Base-by-base conservation (phyloP, 2,797 vertebrate genomes). In the Mus caroli region DNA sequence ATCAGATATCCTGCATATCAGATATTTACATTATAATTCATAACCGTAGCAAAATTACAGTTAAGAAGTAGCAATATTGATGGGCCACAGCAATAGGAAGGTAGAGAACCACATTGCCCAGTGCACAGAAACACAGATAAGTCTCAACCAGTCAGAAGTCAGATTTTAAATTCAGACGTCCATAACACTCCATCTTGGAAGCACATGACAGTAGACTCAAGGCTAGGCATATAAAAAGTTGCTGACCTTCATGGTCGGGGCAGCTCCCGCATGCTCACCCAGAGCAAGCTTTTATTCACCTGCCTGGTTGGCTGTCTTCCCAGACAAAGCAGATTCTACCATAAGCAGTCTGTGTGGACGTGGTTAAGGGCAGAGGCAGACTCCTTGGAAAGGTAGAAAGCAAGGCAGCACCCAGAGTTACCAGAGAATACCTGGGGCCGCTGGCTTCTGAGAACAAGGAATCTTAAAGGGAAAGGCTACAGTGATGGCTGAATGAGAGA, bases 111-210 rank as follows among this genome's bases (percentile, higher is more conserved):
- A 78, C 20, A 6, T 2, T 69, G 62, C 46, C 31, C n/a, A 9
- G 56, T 50, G 50, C 54, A 94, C 60, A 83, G 37, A 80, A 87
- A 17, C 12, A 31, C 13, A 69, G 60, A 37, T 69, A 64, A 1
- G 19, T 58, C 71, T 88, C 73, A 80, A 8, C 54, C 60, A 79
- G 69, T 20, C 52, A 31, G 50, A 91, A 87, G 8, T 75, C 88
- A 88, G 69, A 85, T 2, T 17, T 62, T 9, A 43, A 69, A 78
- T 91, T 94, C 50, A 95, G 62, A 83, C 73, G 84, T 82, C 34
- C 67, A 78, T 3, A 77, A 40, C 7, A 13, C 34, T 87, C 7
- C 37, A 54, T 40, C 17, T 40, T 75, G 0, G 73, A 56, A 88
- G 52, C 37, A 46, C 37, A n/a, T 6, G 13, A 40, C 92, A 83